Conservation (phyloP, 2,888 invertebrate species). For the Rapana venosa region DNA sequence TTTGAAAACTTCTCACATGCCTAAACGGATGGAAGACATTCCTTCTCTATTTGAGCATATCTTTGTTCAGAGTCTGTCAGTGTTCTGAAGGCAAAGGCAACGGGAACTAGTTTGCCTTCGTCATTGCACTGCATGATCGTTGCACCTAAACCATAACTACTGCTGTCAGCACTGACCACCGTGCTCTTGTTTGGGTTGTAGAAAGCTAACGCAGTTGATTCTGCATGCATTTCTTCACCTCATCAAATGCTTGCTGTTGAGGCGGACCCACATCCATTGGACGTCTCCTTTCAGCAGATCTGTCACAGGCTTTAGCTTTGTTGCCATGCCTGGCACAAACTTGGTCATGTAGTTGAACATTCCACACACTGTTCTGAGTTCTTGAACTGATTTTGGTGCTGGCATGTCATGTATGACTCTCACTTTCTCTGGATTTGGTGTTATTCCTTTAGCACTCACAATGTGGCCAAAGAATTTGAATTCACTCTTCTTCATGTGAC, state of each 20-base stretch:
- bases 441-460: background rate
- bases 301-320: conserved; percentile 11
- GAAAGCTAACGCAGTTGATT: background rate
- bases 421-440: conserved; percentile 8
- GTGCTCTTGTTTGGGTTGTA: background rate
- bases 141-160: conserved; percentile 23
- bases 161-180: conserved; percentile 9
- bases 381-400: background rate
- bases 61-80: background rate
- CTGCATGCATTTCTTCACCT: background rate
- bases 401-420: background rate
- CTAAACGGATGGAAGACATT: background rate
- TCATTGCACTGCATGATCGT: background rate
- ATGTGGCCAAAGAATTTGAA: conserved; percentile 32
- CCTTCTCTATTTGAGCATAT: conserved; percentile 26
- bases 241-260: conserved; percentile 11
- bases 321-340: conserved; percentile 24
- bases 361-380: conserved; percentile 26
- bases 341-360: conserved; percentile 28
- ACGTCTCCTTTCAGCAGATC: conserved; percentile 7
- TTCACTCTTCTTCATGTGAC: background rate
- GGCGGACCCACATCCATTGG: conserved; percentile 15
- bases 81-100: conserved; percentile 18
- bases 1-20: conserved; percentile 4
- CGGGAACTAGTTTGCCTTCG: background rate